Evolutionary conservation across 1,140 invertebrate species (phyloP).

Genomic region (Luehdorfia chinensis): DNA sequence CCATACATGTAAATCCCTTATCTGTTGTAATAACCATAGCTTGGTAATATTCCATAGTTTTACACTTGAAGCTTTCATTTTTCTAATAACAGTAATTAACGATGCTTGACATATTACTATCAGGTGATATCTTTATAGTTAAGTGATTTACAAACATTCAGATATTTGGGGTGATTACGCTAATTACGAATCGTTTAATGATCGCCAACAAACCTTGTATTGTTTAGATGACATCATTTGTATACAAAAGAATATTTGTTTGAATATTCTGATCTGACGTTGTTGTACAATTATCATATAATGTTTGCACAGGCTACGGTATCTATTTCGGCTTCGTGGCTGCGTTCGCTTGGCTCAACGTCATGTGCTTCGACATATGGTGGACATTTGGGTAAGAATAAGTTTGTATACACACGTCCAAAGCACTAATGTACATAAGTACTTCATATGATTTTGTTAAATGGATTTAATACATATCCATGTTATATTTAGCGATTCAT

Average conservation of each 20-base stretch:
- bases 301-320: constrained; percentile 81
- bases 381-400: constrained; percentile 88
- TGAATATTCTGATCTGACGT: constrained; percentile 11
- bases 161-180: too few relatives aligned
- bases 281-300: constrained; percentile 33
- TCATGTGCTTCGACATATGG: constrained; percentile 94
- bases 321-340: constrained; percentile 91
- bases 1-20: too few relatives aligned
- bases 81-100: constrained; percentile 4
- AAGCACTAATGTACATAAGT: too few relatives aligned
- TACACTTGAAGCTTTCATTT: constrained; percentile 9
- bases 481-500: too few relatives aligned
- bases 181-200: too few relatives aligned
- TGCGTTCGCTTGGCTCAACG: constrained; percentile 93
- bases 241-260: constrained; percentile 21
- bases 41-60: too few relatives aligned
- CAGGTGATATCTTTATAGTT: constrained; percentile 1
- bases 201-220: too few relatives aligned
- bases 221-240: too few relatives aligned
- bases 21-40: too few relatives aligned
- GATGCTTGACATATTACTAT: background rate
- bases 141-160: constrained; percentile 2
- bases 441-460: too few relatives aligned
- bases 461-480: too few relatives aligned
- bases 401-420: constrained; percentile 11